Evolutionary conservation across 2,113 vertebrate species (phyloP).

Genomic region (Macquaria australasica): DNA sequence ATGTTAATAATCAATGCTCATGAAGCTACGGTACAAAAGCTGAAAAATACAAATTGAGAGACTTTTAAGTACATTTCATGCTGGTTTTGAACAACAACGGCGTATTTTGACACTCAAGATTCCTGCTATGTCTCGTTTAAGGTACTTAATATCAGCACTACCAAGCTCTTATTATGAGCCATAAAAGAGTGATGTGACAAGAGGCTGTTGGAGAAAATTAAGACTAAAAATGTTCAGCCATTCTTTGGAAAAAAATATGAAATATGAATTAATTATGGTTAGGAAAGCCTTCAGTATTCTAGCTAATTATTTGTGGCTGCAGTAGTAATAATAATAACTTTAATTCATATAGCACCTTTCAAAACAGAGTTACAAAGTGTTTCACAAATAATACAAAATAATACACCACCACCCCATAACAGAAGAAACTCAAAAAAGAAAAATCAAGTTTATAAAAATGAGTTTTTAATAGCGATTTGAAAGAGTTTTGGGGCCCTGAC

Average conservation of each 20-base stretch:
- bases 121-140: background rate
- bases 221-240: background rate
- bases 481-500: too few relatives aligned
- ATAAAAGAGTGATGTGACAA: background rate
- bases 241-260: background rate
- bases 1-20: background rate
- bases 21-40: background rate
- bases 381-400: too few relatives aligned
- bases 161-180: background rate
- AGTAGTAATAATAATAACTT: background rate
- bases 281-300: background rate
- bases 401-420: too few relatives aligned
- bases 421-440: too few relatives aligned
- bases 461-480: too few relatives aligned
- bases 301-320: slow-evolving; percentile 15
- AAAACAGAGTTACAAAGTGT: too few relatives aligned
- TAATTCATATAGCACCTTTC: too few relatives aligned
- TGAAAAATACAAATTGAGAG: background rate
- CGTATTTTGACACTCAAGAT: background rate
- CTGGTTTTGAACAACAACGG: background rate
- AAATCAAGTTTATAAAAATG: too few relatives aligned
- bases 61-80: background rate
- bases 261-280: slow-evolving; percentile 2
- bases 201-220: background rate
- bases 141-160: background rate